phyloP scores from a whole-genome alignment of 2,797 vertebrate species.

The Schizopygopsis malacanthus region DNA sequence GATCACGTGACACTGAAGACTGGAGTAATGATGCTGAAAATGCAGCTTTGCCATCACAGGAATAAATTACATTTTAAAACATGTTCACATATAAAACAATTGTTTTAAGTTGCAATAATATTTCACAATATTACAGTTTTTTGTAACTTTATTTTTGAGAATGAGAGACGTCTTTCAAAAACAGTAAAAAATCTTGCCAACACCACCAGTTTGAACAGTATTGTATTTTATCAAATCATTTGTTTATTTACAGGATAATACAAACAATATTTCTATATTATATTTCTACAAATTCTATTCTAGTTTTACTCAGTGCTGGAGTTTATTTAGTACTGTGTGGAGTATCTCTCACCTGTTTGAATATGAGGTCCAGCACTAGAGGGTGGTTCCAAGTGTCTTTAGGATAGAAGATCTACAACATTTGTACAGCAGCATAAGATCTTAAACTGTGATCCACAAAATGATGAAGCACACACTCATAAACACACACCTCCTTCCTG shows the following conservation, averaged over 20 bases:
- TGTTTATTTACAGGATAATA: not conserved
- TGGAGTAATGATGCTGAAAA: not conserved
- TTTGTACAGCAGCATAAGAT: slow-evolving; percentile 28
- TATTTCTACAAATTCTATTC: not conserved
- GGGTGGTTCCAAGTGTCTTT: slow-evolving; percentile 91
- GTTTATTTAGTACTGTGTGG: not conserved
- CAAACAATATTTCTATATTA: not conserved
- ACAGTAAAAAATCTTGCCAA: no score
- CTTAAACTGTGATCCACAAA: not conserved
- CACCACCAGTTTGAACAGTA: not conserved
- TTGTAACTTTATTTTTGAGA: not conserved
- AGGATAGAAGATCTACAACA: slow-evolving; percentile 93
- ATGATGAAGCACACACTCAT: not conserved
- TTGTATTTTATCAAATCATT: not conserved
- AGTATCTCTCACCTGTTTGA: slow-evolving; percentile 87
- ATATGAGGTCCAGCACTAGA: slow-evolving; percentile 91
- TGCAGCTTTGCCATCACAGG: not conserved
- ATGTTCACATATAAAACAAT: not conserved
- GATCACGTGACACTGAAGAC: not conserved
- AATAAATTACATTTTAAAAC: not conserved
- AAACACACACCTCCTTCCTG: slow-evolving; percentile 87
- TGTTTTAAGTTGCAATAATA: not conserved
- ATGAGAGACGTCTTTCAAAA: not conserved
- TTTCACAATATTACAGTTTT: not conserved
- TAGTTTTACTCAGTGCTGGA: not conserved